Evolutionary conservation across 2,113 vertebrate species (phyloP).

Genomic region (Nycticorax nycticorax): DNA sequence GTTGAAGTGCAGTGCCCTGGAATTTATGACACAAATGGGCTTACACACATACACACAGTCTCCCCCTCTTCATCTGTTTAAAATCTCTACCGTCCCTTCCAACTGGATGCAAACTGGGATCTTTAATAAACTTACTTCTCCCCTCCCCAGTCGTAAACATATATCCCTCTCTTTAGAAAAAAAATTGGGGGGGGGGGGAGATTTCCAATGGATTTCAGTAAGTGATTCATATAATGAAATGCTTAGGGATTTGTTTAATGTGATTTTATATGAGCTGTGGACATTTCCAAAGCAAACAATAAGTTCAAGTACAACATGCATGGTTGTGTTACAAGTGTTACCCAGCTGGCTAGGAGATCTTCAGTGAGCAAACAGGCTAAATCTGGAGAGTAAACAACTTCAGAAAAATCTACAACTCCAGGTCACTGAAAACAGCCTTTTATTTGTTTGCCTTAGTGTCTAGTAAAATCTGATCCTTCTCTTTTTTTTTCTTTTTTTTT

Average conservation of each 20-base stretch:
- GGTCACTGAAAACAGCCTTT: conserved; percentile 33
- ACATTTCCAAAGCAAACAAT: conserved; percentile 60
- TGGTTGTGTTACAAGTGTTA: background rate
- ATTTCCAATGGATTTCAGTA: conserved; percentile 35
- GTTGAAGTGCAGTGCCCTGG: conserved; percentile 23
- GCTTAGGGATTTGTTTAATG: conserved; percentile 28
- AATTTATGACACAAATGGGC: conserved; percentile 21
- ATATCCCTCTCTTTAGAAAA: background rate
- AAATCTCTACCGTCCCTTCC: background rate
- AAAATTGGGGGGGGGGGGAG: background rate
- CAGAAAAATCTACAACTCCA: background rate
- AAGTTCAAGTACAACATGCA: conserved; percentile 25
- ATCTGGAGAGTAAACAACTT: conserved; percentile 33
- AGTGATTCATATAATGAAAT: conserved; percentile 16
- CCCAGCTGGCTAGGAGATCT: background rate
- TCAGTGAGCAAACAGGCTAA: conserved; percentile 59
- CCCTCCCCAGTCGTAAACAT: background rate
- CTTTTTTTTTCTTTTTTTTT: background rate
- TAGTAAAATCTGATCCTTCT: conserved; percentile 12
- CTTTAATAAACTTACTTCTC: background rate
- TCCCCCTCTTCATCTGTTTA: background rate
- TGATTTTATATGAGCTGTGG: conserved; percentile 30
- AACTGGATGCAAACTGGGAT: background rate
- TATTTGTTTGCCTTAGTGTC: conserved; percentile 59
- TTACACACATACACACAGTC: background rate